These are phyloP conservation scores for Xyrichtys novacula DNA, from an alignment of 2,797 vertebrate genomes.

Conservation along the genomic window DNA sequence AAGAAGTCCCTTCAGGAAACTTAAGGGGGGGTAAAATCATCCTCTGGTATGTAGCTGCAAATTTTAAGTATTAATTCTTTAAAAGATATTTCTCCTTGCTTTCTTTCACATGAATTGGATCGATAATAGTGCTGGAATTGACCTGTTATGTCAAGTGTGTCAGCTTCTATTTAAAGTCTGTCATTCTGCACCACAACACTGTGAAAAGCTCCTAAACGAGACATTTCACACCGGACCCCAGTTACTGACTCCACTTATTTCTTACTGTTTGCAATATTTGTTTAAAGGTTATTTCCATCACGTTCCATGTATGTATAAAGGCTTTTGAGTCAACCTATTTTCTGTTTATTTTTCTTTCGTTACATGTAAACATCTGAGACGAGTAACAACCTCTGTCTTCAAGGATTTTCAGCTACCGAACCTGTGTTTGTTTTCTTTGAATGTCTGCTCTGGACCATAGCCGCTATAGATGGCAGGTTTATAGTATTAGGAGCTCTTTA, in stretches of 20 bases:
- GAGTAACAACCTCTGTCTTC: slow-evolving; percentile 3
- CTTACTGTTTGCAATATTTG: background rate
- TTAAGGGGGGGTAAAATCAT: background rate
- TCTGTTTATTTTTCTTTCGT: background rate
- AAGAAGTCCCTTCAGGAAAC: slow-evolving; percentile 12
- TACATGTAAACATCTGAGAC: slow-evolving; percentile 11
- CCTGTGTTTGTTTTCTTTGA: slow-evolving; percentile 28
- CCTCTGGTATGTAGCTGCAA: slow-evolving; percentile 23
- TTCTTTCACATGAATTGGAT: background rate
- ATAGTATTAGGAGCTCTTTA: slow-evolving; percentile 44
- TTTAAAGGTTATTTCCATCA: slow-evolving; percentile 13
- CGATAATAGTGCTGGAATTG: slow-evolving; percentile 6
- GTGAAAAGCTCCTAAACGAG: slow-evolving; percentile 45
- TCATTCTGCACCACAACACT: slow-evolving; percentile 36
- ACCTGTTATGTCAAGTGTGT: background rate
- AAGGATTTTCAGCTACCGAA: slow-evolving; percentile 3
- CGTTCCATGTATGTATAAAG: slow-evolving; percentile 7
- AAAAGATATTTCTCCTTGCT: slow-evolving; percentile 7
- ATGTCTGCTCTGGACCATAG: slow-evolving; percentile 38
- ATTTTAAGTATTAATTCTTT: slow-evolving; percentile 26
- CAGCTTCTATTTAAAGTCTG: background rate
- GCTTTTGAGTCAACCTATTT: background rate
- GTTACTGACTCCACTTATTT: slow-evolving; percentile 25
- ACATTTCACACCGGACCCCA: slow-evolving; percentile 11
- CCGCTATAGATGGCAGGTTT: slow-evolving; percentile 28